Base-by-base conservation (phyloP, 2,888 invertebrate genomes). In the Drosophila sordidula region DNA sequence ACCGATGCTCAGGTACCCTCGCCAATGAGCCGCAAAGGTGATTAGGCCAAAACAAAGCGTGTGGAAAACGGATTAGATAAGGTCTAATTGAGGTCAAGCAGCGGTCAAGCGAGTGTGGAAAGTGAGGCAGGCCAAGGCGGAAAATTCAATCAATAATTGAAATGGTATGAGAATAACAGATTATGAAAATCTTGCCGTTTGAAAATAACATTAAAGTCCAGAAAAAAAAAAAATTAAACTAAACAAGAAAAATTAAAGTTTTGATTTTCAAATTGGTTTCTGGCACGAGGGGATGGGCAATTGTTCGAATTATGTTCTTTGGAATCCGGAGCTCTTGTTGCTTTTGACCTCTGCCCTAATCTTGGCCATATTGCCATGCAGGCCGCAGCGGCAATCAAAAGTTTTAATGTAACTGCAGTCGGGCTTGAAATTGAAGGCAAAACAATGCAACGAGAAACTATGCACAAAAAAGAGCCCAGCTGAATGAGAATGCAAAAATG, bases 341-440 rank as follows among this genome's bases (percentile, higher is more conserved):
- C 47, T 54, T 58, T 34, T 59, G 42, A 69, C 51, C 64, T 56
- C 58, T 49, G 57, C 55, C 42, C 71, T 67, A 74, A 75, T 75
- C 74, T 62, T 54, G 47, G 51, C 49, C 56, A 41, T 57, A 55
- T 76, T 72, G 50, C 73, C 62, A 61, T 51, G 67, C 77, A 77
- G 75, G 74, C 62, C 61, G 52, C 77, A 78, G 58, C 65, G 59
- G 70, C 87, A 84, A 84, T 84, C 83, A 84, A 85, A 85, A 85
- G 63, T 83, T 87, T 85, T 83, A 83, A 86, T 79, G 74, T 73
- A 79, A 80, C 79, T 72, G 83, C 81, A 75, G 86, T 78, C 80
- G 64, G 62, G 80, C 82, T 73, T 82, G 80, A 82, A 81, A 81
- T 81, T 81, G 82, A 71, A 74, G 70, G 57, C 70, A 73, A 66